Percentiles rank a stretch among this genome's conserved stretches.
Conservation (phyloP, 2,797 vertebrate genomes). For the Liparis tanakae region DNA sequence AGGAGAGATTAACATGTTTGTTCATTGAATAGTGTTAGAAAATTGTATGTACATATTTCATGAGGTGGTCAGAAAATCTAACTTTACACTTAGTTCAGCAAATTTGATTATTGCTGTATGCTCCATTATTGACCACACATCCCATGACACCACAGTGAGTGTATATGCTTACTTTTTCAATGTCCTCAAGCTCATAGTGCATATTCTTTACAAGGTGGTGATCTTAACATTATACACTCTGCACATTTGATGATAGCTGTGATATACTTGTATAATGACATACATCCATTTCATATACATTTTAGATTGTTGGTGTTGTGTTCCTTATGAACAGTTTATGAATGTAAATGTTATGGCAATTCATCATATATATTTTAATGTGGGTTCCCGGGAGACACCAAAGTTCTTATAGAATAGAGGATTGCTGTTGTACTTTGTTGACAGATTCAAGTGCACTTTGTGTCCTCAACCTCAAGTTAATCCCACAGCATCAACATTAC, state of each 20-base stretch:
- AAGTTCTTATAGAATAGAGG: too few species aligned
- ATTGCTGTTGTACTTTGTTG: background rate
- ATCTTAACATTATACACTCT: too few species aligned
- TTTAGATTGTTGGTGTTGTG: too few species aligned
- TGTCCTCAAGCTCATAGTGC: background rate
- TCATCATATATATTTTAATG: background rate
- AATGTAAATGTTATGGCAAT: background rate
- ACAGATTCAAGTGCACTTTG: background rate
- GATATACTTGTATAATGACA: too few species aligned
- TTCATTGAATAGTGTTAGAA: background rate
- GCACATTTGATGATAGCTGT: too few species aligned
- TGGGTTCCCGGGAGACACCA: background rate
- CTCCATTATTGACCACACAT: background rate
- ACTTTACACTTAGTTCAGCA: background rate
- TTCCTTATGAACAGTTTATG: background rate
- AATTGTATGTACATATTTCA: conserved; percentile 6
- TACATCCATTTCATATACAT: too few species aligned
- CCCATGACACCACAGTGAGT: background rate
- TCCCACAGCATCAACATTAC: background rate
- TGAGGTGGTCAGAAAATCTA: conserved; percentile 1
- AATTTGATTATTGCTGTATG: background rate
- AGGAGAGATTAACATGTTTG: background rate
- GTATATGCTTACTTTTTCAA: background rate
- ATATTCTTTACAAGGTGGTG: background rate
- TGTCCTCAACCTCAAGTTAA: background rate